A percentile compares a stretch with the other conserved stretches of the same genome.
Conservation (phyloP, 2,888 invertebrate species). For the Calliopum simillimum region DNA sequence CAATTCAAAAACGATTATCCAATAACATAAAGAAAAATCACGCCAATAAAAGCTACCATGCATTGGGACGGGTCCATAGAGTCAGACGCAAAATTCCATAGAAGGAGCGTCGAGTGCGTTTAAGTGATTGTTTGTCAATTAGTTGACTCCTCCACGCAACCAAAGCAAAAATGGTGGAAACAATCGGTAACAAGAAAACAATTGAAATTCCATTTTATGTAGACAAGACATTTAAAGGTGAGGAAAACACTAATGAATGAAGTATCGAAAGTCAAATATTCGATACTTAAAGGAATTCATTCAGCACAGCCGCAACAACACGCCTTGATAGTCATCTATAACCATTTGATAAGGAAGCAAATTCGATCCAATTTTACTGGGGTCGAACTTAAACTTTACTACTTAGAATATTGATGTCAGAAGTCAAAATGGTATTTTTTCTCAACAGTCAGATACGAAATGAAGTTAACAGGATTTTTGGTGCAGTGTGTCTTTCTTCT, state of each 20-base stretch:
- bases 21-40: neutral
- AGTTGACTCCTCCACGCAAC: slow-evolving; percentile 46
- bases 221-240: neutral
- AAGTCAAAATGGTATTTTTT: too few species aligned
- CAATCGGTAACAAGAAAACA: slow-evolving; percentile 35
- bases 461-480: too few species aligned
- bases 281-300: too few species aligned
- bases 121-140: slow-evolving; percentile 52
- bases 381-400: too few species aligned
- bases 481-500: too few species aligned
- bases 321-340: too few species aligned
- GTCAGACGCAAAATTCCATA: neutral
- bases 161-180: slow-evolving; percentile 40
- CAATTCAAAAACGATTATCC: neutral
- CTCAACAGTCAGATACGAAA: too few species aligned
- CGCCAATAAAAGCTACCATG: neutral
- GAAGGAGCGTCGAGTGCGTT: slow-evolving; percentile 37
- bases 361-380: too few species aligned
- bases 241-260: neutral
- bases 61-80: too few species aligned
- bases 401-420: too few species aligned
- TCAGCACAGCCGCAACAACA: too few species aligned
- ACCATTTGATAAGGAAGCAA: too few species aligned
- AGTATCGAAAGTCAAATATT: neutral
- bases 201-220: slow-evolving; percentile 22